These are phyloP conservation scores for Pandemis heparana DNA, from an alignment of 2,888 invertebrate genomes.

Conservation along the genomic window DNA sequence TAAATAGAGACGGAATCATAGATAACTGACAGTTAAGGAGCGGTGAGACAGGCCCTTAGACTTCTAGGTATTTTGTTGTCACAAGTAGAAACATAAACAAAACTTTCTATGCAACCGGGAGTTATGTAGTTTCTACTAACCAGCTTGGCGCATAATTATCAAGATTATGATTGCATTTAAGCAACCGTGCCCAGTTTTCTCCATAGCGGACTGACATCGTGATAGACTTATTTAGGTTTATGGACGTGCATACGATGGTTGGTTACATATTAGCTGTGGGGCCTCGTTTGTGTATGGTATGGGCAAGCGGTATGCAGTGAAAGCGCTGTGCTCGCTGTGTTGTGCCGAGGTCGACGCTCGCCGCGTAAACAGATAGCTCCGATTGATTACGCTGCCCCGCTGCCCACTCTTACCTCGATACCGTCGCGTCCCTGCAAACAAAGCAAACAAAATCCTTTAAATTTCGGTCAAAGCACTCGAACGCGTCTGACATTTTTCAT, in stretches of 20 bases:
- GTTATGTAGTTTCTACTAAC: conserved; percentile 4
- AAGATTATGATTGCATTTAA: conserved; percentile 15
- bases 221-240: conserved; percentile 22
- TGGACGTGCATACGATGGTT: conserved; percentile 14
- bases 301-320: conserved; percentile 24
- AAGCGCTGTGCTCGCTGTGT: conserved; percentile 47
- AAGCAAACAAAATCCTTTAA: conserved; percentile 48
- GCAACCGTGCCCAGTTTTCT: conserved; percentile 9
- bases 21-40: no score
- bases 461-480: conserved; percentile 45
- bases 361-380: conserved; percentile 74
- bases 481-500: conserved; percentile 24
- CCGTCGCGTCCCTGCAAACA: conserved; percentile 46
- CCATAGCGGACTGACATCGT: conserved; percentile 10
- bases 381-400: conserved; percentile 68
- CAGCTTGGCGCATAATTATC: conserved; percentile 10
- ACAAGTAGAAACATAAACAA: background rate
- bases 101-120: conserved; percentile 9
- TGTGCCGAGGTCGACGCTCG: conserved; percentile 68
- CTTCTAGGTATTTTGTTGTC: background rate
- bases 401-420: conserved; percentile 59
- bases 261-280: conserved; percentile 4
- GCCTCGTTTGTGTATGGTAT: conserved; percentile 8
- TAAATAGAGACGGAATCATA: no score
- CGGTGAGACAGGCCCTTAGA: no score